phyloP scores from a whole-genome alignment of 2,797 vertebrate genomes.

The Craterocephalus amniculus region DNA sequence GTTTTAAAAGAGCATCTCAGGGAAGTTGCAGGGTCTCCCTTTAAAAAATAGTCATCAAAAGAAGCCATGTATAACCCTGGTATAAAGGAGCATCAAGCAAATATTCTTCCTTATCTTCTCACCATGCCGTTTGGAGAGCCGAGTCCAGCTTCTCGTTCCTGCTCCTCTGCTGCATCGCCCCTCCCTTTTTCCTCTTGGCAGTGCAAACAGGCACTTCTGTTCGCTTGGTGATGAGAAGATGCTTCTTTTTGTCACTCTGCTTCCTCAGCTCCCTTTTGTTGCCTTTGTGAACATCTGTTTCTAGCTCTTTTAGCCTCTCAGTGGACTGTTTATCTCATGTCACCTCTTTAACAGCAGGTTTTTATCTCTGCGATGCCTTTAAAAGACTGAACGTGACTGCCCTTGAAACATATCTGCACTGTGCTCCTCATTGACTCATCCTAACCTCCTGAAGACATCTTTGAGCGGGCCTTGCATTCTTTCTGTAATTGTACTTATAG shows the following conservation, averaged over 20 bases:
- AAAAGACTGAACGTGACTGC: slow-evolving; percentile 33
- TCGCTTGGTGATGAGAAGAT: slow-evolving; percentile 67
- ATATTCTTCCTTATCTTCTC: slow-evolving; percentile 75
- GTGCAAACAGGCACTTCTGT: slow-evolving; percentile 57
- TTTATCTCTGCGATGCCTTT: slow-evolving; percentile 33
- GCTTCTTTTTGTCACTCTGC: slow-evolving; percentile 60
- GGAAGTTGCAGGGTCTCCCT: slow-evolving; percentile 54
- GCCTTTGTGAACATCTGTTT: slow-evolving; percentile 66
- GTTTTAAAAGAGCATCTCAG: slow-evolving; percentile 49
- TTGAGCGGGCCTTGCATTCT: slow-evolving; percentile 36
- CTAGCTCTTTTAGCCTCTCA: slow-evolving; percentile 43
- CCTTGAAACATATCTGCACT: slow-evolving; percentile 52
- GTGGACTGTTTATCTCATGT: slow-evolving; percentile 60
- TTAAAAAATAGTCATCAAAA: slow-evolving; percentile 69
- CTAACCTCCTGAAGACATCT: slow-evolving; percentile 45
- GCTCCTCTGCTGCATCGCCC: slow-evolving; percentile 26
- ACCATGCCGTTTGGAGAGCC: slow-evolving; percentile 64
- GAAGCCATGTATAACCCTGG: slow-evolving; percentile 62
- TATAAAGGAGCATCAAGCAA: slow-evolving; percentile 66
- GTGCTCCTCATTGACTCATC: slow-evolving; percentile 31
- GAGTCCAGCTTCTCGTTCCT: slow-evolving; percentile 46
- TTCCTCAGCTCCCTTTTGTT: slow-evolving; percentile 54
- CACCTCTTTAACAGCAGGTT: slow-evolving; percentile 51
- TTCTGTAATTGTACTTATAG: slow-evolving; percentile 55
- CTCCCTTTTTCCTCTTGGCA: slow-evolving; percentile 52